Conservation (phyloP, 1,140 invertebrate species). For the Drosophila sp. region DNA sequence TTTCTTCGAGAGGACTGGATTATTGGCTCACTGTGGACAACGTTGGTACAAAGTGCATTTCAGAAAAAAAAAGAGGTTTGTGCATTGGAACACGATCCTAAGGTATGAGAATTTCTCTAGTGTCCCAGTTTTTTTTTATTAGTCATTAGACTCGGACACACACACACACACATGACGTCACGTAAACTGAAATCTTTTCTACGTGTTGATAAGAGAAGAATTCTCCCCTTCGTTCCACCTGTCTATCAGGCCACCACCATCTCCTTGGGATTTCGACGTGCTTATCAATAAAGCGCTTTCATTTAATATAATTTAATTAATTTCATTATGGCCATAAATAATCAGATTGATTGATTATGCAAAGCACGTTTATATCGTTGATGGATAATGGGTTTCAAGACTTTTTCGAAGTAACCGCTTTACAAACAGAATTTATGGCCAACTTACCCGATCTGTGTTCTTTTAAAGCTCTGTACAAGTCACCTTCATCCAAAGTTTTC, state of each 20-base stretch:
- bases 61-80: neutral
- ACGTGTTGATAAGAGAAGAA: slow-evolving; percentile 45
- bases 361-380: slow-evolving; percentile 9
- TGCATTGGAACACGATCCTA: neutral
- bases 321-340: slow-evolving; percentile 37
- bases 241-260: neutral
- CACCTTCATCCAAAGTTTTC: slow-evolving; percentile 84
- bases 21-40: neutral
- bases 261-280: slow-evolving; percentile 6
- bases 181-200: slow-evolving; percentile 41
- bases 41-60: neutral
- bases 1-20: neutral
- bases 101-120: neutral
- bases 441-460: slow-evolving; percentile 84
- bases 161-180: slow-evolving; percentile 42
- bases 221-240: slow-evolving; percentile 16
- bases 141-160: slow-evolving; percentile 15
- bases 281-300: slow-evolving; percentile 26
- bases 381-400: slow-evolving; percentile 1
- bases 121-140: slow-evolving; percentile 17
- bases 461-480: slow-evolving; percentile 85
- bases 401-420: neutral
- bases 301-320: slow-evolving; percentile 56
- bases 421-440: neutral
- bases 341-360: slow-evolving; percentile 36